Conservation (phyloP, 1,140 invertebrate species). For the Brachionus paranguensis region DNA sequence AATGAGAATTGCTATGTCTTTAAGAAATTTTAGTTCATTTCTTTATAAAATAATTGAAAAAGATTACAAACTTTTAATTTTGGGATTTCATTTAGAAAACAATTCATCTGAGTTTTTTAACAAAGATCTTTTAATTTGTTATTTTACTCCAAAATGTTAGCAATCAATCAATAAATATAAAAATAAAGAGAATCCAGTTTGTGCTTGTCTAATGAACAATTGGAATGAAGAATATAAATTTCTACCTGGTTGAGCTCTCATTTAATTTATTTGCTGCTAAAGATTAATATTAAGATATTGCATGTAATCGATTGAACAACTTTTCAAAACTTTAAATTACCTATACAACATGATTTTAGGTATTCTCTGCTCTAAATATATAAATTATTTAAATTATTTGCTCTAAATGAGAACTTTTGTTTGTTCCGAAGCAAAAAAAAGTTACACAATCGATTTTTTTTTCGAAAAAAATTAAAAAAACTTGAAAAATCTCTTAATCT, state of each 20-base stretch:
- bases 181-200: neutral
- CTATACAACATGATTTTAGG: neutral
- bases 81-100: too few relatives aligned
- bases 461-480: neutral
- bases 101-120: too few relatives aligned
- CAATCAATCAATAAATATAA: neutral
- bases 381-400: neutral
- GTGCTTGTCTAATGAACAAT: too few relatives aligned
- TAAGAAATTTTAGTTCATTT: too few relatives aligned
- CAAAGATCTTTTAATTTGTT: too few relatives aligned
- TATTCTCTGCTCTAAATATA: neutral
- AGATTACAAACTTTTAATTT: too few relatives aligned
- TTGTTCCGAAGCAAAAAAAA: neutral
- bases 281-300: neutral
- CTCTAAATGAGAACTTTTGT: neutral
- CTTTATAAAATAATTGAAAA: too few relatives aligned
- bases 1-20: too few relatives aligned
- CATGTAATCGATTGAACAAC: neutral
- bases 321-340: neutral
- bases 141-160: neutral
- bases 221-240: neutral
- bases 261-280: neutral
- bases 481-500: neutral
- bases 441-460: neutral
- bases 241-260: neutral